These are phyloP conservation scores for Cardiocondyla obscurior DNA, from an alignment of 1,140 invertebrate genomes.

Conservation along the genomic window DNA sequence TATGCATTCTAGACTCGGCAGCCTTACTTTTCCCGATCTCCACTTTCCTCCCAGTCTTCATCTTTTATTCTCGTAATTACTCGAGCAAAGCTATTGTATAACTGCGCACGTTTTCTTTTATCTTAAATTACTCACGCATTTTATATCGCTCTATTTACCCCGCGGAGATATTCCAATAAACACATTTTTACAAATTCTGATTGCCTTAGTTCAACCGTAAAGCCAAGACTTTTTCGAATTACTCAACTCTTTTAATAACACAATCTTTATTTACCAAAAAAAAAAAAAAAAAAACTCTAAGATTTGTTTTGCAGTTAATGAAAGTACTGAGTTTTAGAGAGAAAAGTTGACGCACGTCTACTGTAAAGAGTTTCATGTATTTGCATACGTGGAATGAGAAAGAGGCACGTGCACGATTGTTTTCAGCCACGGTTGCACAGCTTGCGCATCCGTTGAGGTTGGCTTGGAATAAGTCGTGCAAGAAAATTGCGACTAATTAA, in stretches of 20 bases:
- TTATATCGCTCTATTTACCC: neutral
- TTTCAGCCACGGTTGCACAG: neutral
- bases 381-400: neutral
- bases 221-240: neutral
- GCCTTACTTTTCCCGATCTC: neutral
- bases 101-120: neutral
- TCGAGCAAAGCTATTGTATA: neutral
- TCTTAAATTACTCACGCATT: neutral
- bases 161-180: neutral
- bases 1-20: neutral
- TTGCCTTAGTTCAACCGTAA: neutral
- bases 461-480: neutral
- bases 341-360: neutral
- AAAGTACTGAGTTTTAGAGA: neutral
- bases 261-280: neutral
- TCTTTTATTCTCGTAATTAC: neutral
- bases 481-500: constrained; percentile 32
- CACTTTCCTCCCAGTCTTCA: neutral
- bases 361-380: neutral
- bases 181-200: neutral
- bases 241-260: neutral
- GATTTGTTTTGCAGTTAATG: too few relatives aligned
- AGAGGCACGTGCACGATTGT: neutral
- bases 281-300: neutral
- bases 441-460: neutral